Base-by-base conservation (phyloP, 2,113 vertebrate genomes). In the Apus apus region DNA sequence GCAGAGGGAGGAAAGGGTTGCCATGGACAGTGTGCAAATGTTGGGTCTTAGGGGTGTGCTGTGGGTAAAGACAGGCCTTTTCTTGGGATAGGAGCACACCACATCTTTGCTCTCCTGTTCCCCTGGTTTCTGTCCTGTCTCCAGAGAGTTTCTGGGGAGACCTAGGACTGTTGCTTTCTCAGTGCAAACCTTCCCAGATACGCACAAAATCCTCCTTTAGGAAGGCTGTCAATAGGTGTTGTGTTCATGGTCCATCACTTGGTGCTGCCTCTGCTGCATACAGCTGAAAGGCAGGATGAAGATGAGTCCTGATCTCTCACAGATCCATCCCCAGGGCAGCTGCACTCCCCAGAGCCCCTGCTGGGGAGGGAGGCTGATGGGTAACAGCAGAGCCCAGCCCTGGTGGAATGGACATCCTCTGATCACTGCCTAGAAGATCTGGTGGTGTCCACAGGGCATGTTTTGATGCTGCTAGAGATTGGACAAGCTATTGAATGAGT, bases 181-280 rank as follows among this genome's bases (percentile, higher is more conserved):
- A 18, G 25, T 11, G 22, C 36, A 32, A 62, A 21, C 18, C 23
- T 91, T 65, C 23, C 25, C 58, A 64, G 23, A 29, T 68, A 67
- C 70, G 62, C 67, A 54, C 56, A 86, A 76, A 71, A 53, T 36
- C 51, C 57, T 96, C 51, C 57, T 83, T 62, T 72, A 30, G 54
- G 74, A 96, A 84, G 25, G 16, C 61, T 96, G 60, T 95, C 66
- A 30, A 16, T 90, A 89, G 81, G 32, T 88, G 87, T 53, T 54
- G 13, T 85, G 78, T 26, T 88, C 40, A 19, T 45, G 32, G 50
- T 54, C 51, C 82, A 73, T 88, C 78, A 85, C 84, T 27, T 78
- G 34, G 56, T 64, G 23, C 23, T 10, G 8, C 43, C 46, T 92
- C 53, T 71, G 81, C 32, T 66, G n/a, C 9, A 5, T 8, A 27